Percentiles rank a stretch among this genome's conserved stretches.
Evolutionary conservation across 2,888 invertebrate species (phyloP).

Genomic region (Pollenia labialis): DNA sequence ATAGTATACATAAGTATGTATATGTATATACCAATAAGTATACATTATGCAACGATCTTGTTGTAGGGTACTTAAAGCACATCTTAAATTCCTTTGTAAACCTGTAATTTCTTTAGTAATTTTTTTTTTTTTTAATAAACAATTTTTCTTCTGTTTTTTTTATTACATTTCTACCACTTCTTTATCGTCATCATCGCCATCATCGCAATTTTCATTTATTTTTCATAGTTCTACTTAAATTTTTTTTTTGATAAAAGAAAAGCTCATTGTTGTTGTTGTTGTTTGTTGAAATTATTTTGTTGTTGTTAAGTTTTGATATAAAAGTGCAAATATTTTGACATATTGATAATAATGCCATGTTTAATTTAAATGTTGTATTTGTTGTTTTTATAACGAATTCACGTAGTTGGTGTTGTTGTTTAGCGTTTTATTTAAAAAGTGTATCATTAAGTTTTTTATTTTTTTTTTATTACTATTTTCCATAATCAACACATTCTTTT

Average conservation of each 20-base stretch:
- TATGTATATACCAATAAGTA: too few relatives aligned
- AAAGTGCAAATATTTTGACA: constrained; percentile 83
- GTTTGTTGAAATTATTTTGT: constrained; percentile 12
- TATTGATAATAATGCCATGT: constrained; percentile 73
- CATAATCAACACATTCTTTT: constrained; percentile 60
- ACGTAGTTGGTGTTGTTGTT: constrained; percentile 45
- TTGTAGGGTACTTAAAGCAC: constrained; percentile 5
- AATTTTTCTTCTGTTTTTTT: constrained; percentile 35
- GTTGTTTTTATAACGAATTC: constrained; percentile 12
- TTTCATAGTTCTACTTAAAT: constrained; percentile 1
- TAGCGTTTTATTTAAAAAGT: constrained; percentile 45
- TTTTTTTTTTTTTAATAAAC: constrained; percentile 22
- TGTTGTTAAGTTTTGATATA: constrained; percentile 75
- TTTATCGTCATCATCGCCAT: constrained; percentile 48
- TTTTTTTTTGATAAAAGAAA: constrained; percentile 59
- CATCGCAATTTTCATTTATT: constrained; percentile 41
- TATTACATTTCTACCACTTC: constrained; percentile 25
- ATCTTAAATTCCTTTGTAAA: constrained; percentile 22
- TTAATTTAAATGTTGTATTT: constrained; percentile 34
- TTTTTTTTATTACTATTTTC: constrained; percentile 36
- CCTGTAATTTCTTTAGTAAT: neutral
- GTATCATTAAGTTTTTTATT: constrained; percentile 42
- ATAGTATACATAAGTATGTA: too few relatives aligned
- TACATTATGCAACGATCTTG: too few relatives aligned
- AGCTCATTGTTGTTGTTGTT: constrained; percentile 46